Evolutionary conservation across 1,140 invertebrate genomes (phyloP), one percentile per base, ranked within the genome.

Genomic region (Zelostemma sp.): DNA sequence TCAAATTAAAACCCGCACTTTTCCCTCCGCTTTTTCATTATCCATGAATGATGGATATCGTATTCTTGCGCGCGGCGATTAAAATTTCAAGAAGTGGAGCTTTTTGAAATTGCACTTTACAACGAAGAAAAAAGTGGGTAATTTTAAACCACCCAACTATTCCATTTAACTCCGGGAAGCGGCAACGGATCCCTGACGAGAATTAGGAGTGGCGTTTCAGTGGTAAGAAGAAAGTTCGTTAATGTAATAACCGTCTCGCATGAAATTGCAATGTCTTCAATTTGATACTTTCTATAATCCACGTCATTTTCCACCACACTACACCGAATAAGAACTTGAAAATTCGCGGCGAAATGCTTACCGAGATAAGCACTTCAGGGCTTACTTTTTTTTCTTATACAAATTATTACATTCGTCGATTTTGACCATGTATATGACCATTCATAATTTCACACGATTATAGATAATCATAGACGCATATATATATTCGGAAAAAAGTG

Each of bases 211-310:
- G 51, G 43, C 64, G 66, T 58, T 12, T 35, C 18, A 17, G 31
- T 41, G 61, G 40, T 50, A 17, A 43, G 35, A 40, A 43, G 48
- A 65, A 69, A 69, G 54, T 69, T 69, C 25, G 61, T 65, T 69
- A 69, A 65, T 48, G 48, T 65, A 69, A 69, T 69, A 65, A 69
- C 66, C 55, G 33, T 69, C 58, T 45, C 50, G 17, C 51, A 51
- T 33, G 57, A 67, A 62, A 47, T 25, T 53, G 14, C 14, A 43
- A 16, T 17, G 40, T 43, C 40, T 43, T 43, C 40, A 43, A 43
- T 43, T 43, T 43, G 5, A 40, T 40, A 2, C 35, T 40, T 40
- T 11, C 14, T 15, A 12, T 43, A 9, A 43, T 43, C 40, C 40
- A 17, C 40, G 5, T 16, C 11, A 16, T 43, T 40, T 40, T 40